Conservation (phyloP, 1,140 invertebrate species). For the Caenorhabditis tropicalis region DNA sequence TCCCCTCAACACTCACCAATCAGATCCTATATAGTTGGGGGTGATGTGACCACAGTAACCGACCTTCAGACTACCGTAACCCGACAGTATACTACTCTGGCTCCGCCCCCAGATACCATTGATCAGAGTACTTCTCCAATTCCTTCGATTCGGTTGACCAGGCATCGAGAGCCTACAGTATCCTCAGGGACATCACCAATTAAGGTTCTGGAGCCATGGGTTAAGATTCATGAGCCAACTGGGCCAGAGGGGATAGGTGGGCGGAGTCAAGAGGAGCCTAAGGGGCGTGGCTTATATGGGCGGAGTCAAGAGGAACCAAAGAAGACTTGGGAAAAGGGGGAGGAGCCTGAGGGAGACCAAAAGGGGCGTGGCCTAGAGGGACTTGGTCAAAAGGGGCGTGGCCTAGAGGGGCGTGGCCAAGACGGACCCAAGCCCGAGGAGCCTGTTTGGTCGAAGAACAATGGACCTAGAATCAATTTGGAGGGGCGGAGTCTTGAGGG, state of each 20-base stretch:
- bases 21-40: background rate
- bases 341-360: too few relatives aligned
- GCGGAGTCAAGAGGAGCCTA: too few relatives aligned
- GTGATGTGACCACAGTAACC: background rate
- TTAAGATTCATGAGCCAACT: background rate
- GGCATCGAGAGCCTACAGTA: background rate
- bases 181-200: background rate
- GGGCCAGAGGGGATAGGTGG: background rate
- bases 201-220: background rate
- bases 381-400: too few relatives aligned
- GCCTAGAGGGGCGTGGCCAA: background rate
- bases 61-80: slow-evolving; percentile 26
- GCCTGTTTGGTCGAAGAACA: too few relatives aligned
- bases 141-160: slow-evolving; percentile 33
- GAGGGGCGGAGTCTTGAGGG: too few relatives aligned
- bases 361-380: too few relatives aligned
- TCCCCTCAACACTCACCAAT: background rate
- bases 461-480: too few relatives aligned
- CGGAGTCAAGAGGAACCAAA: too few relatives aligned
- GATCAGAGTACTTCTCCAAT: slow-evolving; percentile 46
- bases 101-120: background rate
- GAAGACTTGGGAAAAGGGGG: too few relatives aligned
- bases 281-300: too few relatives aligned
- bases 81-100: background rate
- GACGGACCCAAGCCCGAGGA: too few relatives aligned